These are phyloP conservation scores for Puffinus mauretanicus DNA, from an alignment of 2,113 vertebrate species.

Conservation along the genomic window DNA sequence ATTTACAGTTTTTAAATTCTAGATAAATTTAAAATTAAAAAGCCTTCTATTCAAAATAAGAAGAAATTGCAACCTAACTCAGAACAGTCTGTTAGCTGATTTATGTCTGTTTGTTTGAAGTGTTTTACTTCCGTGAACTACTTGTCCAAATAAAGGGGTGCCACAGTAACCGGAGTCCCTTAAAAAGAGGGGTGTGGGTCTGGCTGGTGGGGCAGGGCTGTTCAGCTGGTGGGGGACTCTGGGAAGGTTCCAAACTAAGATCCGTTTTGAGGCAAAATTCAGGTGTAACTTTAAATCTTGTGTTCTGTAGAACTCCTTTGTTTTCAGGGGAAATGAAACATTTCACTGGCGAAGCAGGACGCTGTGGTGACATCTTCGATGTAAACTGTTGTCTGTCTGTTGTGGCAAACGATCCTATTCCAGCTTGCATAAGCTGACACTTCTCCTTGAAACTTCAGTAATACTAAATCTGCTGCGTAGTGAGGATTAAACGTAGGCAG, in stretches of 20 bases:
- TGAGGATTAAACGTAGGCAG: too few species aligned
- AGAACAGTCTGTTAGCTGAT: not conserved
- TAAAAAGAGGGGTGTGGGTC: not conserved
- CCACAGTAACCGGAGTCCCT: not conserved
- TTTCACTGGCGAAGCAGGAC: not conserved
- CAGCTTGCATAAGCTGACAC: not conserved
- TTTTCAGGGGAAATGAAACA: not conserved
- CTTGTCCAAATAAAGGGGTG: not conserved
- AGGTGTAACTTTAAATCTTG: not conserved
- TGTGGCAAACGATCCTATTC: not conserved
- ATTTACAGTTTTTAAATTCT: not conserved
- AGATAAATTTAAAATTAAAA: not conserved
- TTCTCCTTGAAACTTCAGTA: not conserved
- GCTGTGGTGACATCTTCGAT: not conserved
- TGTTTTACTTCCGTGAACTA: not conserved
- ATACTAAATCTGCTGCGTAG: rapidly evolving
- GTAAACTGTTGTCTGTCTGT: not conserved
- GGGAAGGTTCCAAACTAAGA: not conserved
- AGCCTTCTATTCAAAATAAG: not conserved
- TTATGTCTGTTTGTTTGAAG: not conserved
- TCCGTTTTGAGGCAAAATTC: not conserved
- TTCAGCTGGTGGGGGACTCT: too few species aligned
- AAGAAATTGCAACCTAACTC: not conserved
- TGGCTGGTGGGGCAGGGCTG: not conserved
- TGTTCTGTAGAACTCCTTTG: not conserved